Base-by-base conservation (phyloP, 2,888 invertebrate genomes). In the Acleris sparsana region DNA sequence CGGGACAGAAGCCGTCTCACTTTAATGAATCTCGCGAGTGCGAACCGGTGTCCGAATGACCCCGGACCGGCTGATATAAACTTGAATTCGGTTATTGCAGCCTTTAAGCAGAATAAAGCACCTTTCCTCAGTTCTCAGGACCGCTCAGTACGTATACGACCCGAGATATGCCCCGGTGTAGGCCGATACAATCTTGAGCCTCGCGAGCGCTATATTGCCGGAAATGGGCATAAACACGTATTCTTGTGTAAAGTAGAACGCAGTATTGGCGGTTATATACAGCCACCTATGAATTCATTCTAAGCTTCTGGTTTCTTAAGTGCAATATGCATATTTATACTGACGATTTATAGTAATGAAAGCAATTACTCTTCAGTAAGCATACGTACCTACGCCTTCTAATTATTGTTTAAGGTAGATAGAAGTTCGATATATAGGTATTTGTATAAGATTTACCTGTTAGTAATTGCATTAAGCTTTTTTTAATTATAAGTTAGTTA, bases 1-100 rank as follows among this genome's bases (percentile, higher is more conserved):
- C 84, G 87, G 5, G 90, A 93, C 29, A 85, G 89, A 53, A 84
- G 90, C 0, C 85, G 94, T 13, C 85, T 25, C 25, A 25, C 25
- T 25, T 25, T 25, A 6, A 6, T 25, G 6, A 1, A 25, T 25
- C 25, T 7, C 25, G 1, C 25, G 6, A 2, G 25, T 25, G 25
- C 25, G 25, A 25, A 25, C 25, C 25, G 25, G 25, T 7, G 6
- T 25, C 25, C 25, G 25, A 7, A 7, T 25, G 25, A 25, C 2
- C 25, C 95, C 0, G 93, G 94, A 0, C 94, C 95, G 0, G 89
- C 89, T 0, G 75, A 84, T 62, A 93, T 94, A 69, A 76, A 83
- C 22, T 66, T 84, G 5, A 75, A 75, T 18, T 75, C 77, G 33
- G 25, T 25, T 0, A 82, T n/a, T n/a, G n/a, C 71, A 60, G 71